Conservation (phyloP, 2,113 vertebrate species). For the Loxodonta africana region DNA sequence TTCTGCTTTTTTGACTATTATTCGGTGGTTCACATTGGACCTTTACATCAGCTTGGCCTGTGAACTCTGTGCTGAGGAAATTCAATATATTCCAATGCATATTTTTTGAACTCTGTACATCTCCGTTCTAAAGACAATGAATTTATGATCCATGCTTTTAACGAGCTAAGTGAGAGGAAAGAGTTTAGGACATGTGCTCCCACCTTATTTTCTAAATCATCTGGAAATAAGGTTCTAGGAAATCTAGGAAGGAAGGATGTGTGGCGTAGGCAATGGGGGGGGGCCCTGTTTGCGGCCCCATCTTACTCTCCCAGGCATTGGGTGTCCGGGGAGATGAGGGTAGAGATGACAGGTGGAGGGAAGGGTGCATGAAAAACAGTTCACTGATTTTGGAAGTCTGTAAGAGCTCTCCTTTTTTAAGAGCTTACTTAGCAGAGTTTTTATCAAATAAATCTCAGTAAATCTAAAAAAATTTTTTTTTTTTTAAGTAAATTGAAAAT, state of each 20-base stretch:
- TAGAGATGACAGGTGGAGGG: background rate
- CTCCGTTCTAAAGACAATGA: conserved; percentile 7
- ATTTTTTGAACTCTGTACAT: background rate
- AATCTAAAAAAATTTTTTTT: background rate
- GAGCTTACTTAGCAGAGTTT: background rate
- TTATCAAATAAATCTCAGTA: background rate
- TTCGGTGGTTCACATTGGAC: background rate
- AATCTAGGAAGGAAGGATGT: background rate
- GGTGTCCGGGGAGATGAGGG: background rate
- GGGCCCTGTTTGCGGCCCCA: fast-evolving
- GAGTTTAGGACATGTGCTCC: background rate
- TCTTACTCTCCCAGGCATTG: background rate
- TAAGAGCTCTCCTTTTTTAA: no score
- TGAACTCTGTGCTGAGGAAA: background rate
- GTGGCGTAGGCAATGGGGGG: background rate
- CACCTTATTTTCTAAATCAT: background rate
- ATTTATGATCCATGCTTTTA: background rate
- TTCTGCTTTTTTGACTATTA: background rate
- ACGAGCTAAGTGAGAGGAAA: background rate
- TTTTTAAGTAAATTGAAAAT: conserved; percentile 21
- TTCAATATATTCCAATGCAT: background rate
- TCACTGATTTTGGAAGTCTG: background rate
- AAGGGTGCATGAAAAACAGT: background rate
- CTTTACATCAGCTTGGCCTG: background rate
- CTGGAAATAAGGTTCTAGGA: background rate